These are phyloP conservation scores for Eilema depressum DNA, from an alignment of 2,888 invertebrate genomes.

Conservation along the genomic window DNA sequence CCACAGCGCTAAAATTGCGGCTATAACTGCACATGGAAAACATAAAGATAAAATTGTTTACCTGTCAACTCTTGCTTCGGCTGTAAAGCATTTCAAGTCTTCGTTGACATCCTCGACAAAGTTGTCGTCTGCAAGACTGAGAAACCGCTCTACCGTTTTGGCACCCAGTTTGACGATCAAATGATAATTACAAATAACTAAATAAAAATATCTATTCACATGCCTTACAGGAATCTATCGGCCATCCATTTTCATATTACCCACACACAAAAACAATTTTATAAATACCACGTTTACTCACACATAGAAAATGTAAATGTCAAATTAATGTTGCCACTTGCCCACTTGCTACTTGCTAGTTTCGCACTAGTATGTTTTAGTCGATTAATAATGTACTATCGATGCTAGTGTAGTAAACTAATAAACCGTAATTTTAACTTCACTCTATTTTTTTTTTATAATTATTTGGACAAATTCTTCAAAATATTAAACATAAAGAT, in stretches of 20 bases:
- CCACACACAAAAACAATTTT: conserved; percentile 49
- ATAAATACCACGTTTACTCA: conserved; percentile 42
- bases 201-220: conserved; percentile 73
- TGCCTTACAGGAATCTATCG: conserved; percentile 74
- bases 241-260: conserved; percentile 73
- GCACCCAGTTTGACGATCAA: conserved; percentile 84
- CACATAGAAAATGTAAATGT: conserved; percentile 36
- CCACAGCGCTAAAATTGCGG: conserved; percentile 26
- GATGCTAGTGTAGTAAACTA: not conserved
- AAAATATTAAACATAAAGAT: too few species aligned
- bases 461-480: too few species aligned
- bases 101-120: conserved; percentile 84
- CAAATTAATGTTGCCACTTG: conserved; percentile 42
- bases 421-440: not conserved
- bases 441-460: too few species aligned
- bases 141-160: conserved; percentile 83
- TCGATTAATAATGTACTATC: not conserved
- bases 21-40: conserved; percentile 43
- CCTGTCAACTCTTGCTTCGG: conserved; percentile 83
- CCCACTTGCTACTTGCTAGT: too few species aligned
- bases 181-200: conserved; percentile 63
- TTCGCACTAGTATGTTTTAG: not conserved
- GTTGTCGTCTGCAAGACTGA: conserved; percentile 81
- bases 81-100: conserved; percentile 83
- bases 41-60: conserved; percentile 75